A percentile compares a stretch with the other conserved stretches of the same genome.
Evolutionary conservation across 2,797 vertebrate species (phyloP).

Genomic region (Lates japonicus): DNA sequence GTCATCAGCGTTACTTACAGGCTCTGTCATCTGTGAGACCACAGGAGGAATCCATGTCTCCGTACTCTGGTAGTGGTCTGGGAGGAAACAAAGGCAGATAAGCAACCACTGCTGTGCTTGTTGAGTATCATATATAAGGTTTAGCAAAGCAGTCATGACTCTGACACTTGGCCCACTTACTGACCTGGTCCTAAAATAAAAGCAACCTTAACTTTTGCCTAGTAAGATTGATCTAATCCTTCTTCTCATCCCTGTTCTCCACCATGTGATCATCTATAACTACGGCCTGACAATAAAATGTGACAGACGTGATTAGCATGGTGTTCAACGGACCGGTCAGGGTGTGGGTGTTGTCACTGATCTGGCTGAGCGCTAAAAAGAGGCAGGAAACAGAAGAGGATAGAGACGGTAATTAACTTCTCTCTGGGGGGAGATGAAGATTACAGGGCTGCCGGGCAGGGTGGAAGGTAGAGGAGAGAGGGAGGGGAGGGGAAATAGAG

Average conservation of each 20-base stretch:
- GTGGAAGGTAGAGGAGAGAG: constrained; percentile 24
- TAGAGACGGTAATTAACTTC: constrained; percentile 63
- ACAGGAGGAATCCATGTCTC: constrained; percentile 91
- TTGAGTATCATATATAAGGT: neutral
- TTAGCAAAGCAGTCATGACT: constrained; percentile 5
- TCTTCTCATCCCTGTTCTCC: neutral
- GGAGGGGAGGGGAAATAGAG: constrained; percentile 4
- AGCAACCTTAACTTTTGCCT: neutral
- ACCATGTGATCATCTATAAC: neutral
- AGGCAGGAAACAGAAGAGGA: constrained; percentile 38
- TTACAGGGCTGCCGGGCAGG: constrained; percentile 46
- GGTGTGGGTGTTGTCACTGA: constrained; percentile 44
- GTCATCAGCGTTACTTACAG: constrained; percentile 85
- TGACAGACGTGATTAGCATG: constrained; percentile 7
- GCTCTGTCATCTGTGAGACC: constrained; percentile 88
- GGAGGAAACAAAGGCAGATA: constrained; percentile 19
- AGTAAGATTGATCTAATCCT: neutral
- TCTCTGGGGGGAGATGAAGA: constrained; percentile 58
- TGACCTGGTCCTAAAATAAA: neutral
- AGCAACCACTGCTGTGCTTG: neutral
- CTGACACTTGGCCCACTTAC: neutral
- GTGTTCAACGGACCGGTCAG: constrained; percentile 9
- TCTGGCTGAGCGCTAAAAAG: constrained; percentile 46
- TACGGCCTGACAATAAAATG: constrained; percentile 1
- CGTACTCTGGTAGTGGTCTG: constrained; percentile 93